Evolutionary conservation across 2,888 invertebrate genomes (phyloP), one percentile per base, ranked within the genome.

Genomic region (Athalia circularis): DNA sequence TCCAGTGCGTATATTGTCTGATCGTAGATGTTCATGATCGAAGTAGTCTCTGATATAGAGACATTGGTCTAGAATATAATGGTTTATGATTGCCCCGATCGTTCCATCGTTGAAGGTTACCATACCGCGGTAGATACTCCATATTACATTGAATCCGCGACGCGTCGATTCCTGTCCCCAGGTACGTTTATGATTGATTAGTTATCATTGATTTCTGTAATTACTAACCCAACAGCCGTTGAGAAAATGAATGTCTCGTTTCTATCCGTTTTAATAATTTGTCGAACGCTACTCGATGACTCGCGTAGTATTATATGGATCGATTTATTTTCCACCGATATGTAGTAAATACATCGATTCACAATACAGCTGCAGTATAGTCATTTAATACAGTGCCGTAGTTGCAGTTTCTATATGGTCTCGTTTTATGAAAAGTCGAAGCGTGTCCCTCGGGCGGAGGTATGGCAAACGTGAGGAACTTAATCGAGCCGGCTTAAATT

Each of bases 401-500:
- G n/a, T 54, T 11, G n/a, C n/a, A 11, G 54, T 8, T 54, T 54
- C 9, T 4, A 11, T 54, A 47, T 9, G 52, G 3, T 68, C 29
- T 13, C 47, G 6, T 54, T 52, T 15, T 54, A 52, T 54, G 4
- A 64, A 29, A 43, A 68, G 3, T 52, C 52, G 7, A 13, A n/a
- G n/a, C 54, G n/a, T 54, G 9, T 8, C 9, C 9, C 54, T 54
- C 54, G 54, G 8, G 57, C 59, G 13, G 57, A 47, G n/a, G 3
- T 45, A 48, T 68, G 43, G 47, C 8, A 6, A 13, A 59, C n/a
- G 43, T 11, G 57, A 72, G 59, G 47, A 72, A 59, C 47, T 59
- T 47, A 59, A 72, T 72, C 72, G 65, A 47, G 59, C 13, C 43
- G 45, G 59, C 57, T 59, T 72, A 62, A 50, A 75, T 75, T 75